Base-by-base conservation (phyloP, 53 echinoderm and acorn worm species). In the Actinopyga echinites region DNA sequence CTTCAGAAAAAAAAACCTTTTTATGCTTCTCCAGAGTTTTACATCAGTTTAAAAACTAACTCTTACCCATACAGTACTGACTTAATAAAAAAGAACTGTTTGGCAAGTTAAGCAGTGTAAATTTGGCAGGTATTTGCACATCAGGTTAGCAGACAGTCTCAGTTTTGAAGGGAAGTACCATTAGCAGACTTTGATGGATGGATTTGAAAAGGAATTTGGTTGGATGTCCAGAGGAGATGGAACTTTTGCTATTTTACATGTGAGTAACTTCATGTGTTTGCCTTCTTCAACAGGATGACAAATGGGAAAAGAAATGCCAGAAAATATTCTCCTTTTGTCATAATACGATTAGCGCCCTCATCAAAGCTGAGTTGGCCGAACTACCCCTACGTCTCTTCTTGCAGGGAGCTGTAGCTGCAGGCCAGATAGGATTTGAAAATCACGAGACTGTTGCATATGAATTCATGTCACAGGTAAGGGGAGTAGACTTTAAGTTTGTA, bases 291-390 rank as follows among this genome's bases (percentile, higher is more conserved):
- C 65, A 97, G 97, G 97, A 97, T 86, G 97, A 97, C 52, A 97
- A 94, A 54, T 97, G 97, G 97, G 97, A 92, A 65, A 94, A 86
- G 87, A 97, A 97, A 90, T 94, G 94, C 82, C 94, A 92, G 89
- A 97, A 97, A 82, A 97, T 94, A 68, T 90, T 97, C 65, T 84
- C 88, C 22, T 94, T 94, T 84, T 94, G 97, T 66, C 97, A 97
- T 75, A 94, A 97, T 69, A 97, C 97, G 38, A 94, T 97, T 83
- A 90, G 90, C 69, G 94, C 94, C 53, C 82, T 97, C 67, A 94
- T 94, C 75, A 97, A 97, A 82, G 97, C 97, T 0, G 97, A 97
- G 89, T 80, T 88, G 37, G 92, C 97, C 12, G 97, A 97, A 87
- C 88, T 94, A 11, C 92, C 97, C 0, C 85, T 97, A 11, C 87